These are phyloP conservation scores for Morinoia aosen DNA, from an alignment of 2,888 invertebrate genomes.

Conservation along the genomic window DNA sequence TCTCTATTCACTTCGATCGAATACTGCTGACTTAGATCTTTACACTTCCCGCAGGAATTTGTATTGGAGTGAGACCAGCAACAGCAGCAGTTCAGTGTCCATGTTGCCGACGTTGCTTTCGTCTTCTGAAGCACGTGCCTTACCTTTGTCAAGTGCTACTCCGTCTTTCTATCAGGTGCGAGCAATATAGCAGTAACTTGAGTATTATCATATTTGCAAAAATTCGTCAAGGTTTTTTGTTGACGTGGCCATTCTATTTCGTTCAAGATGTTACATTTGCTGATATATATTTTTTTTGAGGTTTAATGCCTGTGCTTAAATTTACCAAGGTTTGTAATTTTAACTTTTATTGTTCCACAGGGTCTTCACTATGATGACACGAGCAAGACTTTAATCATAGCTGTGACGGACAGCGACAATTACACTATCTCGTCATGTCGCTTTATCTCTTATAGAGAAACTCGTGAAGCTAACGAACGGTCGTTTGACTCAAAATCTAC, in stretches of 20 bases:
- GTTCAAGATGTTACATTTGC: background rate
- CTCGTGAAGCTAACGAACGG: background rate
- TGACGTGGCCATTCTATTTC: background rate
- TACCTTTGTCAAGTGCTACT: background rate
- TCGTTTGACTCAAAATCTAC: background rate
- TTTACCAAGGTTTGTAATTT: background rate
- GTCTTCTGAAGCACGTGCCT: background rate
- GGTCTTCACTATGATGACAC: constrained; percentile 4
- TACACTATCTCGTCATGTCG: constrained; percentile 1
- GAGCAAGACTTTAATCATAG: constrained; percentile 25
- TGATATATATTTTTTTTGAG: background rate
- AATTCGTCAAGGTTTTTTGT: background rate
- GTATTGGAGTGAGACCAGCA: constrained; percentile 47
- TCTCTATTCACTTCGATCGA: background rate
- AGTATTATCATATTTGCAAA: background rate
- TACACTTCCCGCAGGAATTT: background rate
- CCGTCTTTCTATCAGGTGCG: background rate
- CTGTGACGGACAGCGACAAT: background rate
- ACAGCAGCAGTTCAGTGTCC: constrained; percentile 29
- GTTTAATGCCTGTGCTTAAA: background rate
- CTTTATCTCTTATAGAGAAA: constrained; percentile 13
- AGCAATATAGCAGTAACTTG: background rate
- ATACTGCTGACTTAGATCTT: background rate
- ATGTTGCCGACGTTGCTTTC: background rate
- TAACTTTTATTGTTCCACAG: background rate